phyloP scores from a whole-genome alignment of 1,140 invertebrate genomes.

The Drosophila nigromelanica region DNA sequence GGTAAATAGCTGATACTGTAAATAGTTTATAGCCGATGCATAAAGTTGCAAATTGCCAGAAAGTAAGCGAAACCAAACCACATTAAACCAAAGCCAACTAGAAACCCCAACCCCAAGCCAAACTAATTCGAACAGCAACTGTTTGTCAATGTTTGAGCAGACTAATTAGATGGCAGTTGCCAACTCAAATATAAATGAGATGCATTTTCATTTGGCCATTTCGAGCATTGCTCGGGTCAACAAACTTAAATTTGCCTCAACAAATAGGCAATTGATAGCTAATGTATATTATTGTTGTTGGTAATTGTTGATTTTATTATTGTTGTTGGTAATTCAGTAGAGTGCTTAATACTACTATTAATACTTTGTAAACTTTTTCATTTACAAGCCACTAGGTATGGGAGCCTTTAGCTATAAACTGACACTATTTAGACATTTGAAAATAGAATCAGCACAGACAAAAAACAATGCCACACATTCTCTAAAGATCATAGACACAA shows the following conservation, averaged over 20 bases:
- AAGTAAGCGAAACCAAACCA: slow-evolving; percentile 30
- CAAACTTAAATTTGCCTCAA: neutral
- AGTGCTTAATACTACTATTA: neutral
- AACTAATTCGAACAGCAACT: slow-evolving; percentile 39
- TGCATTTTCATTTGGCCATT: slow-evolving; percentile 8
- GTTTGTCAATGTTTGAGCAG: slow-evolving; percentile 69
- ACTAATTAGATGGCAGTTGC: slow-evolving; percentile 53
- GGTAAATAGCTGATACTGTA: slow-evolving; percentile 76
- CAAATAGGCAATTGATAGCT: neutral
- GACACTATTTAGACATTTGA: too few relatives aligned
- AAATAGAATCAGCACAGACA: too few relatives aligned
- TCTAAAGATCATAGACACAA: too few relatives aligned
- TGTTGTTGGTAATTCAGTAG: too few relatives aligned
- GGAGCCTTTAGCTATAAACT: too few relatives aligned
- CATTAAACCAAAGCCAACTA: slow-evolving; percentile 21
- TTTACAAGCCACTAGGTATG: too few relatives aligned
- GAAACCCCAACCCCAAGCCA: slow-evolving; percentile 14
- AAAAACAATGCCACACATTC: too few relatives aligned
- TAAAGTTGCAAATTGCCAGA: slow-evolving; percentile 64
- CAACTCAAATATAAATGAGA: slow-evolving; percentile 36
- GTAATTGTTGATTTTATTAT: too few relatives aligned
- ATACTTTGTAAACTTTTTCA: neutral
- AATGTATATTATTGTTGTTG: neutral
- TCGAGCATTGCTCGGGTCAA: slow-evolving; percentile 3
- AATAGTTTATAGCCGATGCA: slow-evolving; percentile 74